A percentile compares a stretch with the other conserved stretches of the same genome.
Conservation (phyloP, 2,797 vertebrate species). For the Varecia variegata region DNA sequence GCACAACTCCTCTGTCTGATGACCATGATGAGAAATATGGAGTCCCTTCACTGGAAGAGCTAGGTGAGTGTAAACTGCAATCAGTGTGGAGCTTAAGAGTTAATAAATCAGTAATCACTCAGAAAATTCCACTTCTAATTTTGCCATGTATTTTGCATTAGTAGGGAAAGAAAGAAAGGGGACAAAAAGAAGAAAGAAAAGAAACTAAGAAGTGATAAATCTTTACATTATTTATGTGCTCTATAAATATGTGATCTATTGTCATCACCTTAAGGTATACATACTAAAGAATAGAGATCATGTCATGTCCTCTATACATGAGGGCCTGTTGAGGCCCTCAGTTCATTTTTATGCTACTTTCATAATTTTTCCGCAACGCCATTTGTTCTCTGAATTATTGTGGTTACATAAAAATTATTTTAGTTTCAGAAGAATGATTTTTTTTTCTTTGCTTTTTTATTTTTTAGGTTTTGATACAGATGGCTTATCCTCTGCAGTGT, state of each 20-base stretch:
- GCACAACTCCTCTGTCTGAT: constrained; percentile 91
- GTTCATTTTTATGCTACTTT: background rate
- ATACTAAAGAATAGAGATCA: background rate
- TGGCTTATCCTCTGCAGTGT: constrained; percentile 91
- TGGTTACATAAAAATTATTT: constrained; percentile 23
- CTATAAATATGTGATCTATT: background rate
- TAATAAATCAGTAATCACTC: background rate
- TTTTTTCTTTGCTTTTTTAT: background rate
- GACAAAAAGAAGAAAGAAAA: background rate
- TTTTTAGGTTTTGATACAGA: constrained; percentile 94
- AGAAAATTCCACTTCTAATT: constrained; percentile 22
- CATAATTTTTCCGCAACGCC: background rate
- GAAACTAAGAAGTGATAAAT: constrained; percentile 22
- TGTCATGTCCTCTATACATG: background rate
- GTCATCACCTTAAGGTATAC: background rate
- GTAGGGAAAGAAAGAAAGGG: background rate
- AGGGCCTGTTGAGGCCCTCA: background rate
- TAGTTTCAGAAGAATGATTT: background rate
- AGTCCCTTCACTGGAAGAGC: constrained; percentile 96
- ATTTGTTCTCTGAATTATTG: background rate
- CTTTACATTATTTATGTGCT: background rate
- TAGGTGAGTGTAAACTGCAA: constrained; percentile 85
- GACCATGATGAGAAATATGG: constrained; percentile 98
- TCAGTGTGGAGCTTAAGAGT: background rate
- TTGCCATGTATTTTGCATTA: constrained; percentile 24